Evolutionary conservation across 2,113 vertebrate genomes (phyloP).

Genomic region (Eonycteris spelaea): DNA sequence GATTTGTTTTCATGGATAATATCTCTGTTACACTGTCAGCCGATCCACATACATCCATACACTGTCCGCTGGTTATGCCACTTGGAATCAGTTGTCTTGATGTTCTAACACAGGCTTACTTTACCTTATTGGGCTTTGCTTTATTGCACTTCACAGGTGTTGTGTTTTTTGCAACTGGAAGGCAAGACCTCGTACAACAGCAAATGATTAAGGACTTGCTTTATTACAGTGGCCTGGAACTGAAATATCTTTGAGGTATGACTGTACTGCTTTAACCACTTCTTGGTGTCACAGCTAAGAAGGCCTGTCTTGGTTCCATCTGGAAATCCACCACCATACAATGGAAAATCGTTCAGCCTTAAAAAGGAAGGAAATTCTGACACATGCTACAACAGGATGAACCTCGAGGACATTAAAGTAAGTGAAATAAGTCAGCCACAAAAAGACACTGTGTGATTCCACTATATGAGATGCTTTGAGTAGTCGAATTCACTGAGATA

Average conservation of each 20-base stretch:
- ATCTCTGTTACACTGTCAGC: background rate
- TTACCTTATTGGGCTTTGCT: no score
- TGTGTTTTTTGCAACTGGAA: no score
- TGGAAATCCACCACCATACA: background rate
- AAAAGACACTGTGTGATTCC: background rate
- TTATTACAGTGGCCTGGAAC: no score
- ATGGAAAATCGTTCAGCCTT: background rate
- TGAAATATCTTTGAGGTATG: no score
- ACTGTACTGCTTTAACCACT: background rate
- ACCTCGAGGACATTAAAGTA: background rate
- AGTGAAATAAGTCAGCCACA: background rate
- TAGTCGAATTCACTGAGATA: background rate
- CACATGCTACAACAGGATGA: background rate
- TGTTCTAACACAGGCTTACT: background rate
- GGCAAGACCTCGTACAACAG: no score
- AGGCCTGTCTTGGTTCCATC: background rate
- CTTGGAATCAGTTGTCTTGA: no score
- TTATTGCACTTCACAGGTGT: no score
- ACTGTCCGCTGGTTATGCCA: background rate
- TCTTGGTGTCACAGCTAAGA: background rate
- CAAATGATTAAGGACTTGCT: no score
- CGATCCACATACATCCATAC: background rate
- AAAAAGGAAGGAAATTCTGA: background rate
- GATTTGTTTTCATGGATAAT: background rate
- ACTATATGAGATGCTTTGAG: background rate